Evolutionary conservation across 2,113 vertebrate genomes (phyloP).

Genomic region (Solea solea): DNA sequence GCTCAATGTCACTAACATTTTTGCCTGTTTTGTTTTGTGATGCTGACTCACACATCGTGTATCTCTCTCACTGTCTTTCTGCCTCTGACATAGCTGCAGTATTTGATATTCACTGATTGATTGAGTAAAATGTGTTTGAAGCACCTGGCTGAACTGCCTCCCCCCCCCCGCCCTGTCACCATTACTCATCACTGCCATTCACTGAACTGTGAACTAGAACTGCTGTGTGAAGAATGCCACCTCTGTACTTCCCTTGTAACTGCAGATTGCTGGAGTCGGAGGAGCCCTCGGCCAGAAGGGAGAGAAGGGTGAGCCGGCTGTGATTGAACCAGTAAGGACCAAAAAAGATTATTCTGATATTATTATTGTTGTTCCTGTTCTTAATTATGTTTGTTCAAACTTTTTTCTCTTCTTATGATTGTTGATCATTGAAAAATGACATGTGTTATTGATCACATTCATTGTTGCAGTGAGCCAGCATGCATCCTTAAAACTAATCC

Average conservation of each 20-base stretch:
- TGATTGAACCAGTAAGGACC: conserved; percentile 94
- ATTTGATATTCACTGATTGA: conserved; percentile 7
- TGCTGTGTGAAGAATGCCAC: conserved; percentile 35
- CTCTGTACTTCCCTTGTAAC: conserved; percentile 46
- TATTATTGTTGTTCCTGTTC: too few relatives aligned
- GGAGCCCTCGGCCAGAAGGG: conserved; percentile 90
- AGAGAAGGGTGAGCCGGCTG: conserved; percentile 95
- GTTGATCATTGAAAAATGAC: not conserved
- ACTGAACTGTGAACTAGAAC: conserved; percentile 4
- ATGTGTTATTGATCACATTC: too few relatives aligned
- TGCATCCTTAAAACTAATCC: too few relatives aligned
- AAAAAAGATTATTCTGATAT: not conserved
- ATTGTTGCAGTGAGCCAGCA: too few relatives aligned
- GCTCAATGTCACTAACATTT: conserved; percentile 54
- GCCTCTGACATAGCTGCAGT: conserved; percentile 9
- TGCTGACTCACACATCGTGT: conserved; percentile 16
- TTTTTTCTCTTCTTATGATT: not conserved
- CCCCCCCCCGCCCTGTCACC: not conserved
- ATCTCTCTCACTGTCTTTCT: conserved; percentile 7
- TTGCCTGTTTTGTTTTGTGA: conserved; percentile 16
- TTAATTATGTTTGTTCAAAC: too few relatives aligned
- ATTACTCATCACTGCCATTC: conserved; percentile 12
- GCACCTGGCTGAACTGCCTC: conserved; percentile 6
- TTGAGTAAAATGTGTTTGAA: conserved; percentile 6
- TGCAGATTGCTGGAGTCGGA: conserved; percentile 84